Base-by-base conservation (phyloP, 1,140 invertebrate species). In the Periplaneta americana region DNA sequence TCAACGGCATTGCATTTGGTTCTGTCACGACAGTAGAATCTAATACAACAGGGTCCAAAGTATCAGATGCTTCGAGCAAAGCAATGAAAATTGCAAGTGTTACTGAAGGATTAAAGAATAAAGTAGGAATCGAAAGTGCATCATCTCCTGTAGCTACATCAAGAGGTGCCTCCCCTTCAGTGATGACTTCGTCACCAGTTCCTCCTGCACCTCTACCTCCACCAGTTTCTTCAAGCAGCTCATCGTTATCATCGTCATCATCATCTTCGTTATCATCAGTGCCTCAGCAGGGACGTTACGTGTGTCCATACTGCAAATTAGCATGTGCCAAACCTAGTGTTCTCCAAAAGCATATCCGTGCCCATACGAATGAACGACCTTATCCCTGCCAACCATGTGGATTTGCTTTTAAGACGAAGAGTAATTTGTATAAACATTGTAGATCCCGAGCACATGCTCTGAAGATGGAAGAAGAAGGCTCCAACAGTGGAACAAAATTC, bases 281-380 rank as follows among this genome's bases (percentile, higher is more conserved):
- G 48, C 48, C 48, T 28, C 48, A 66, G 22, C 83, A 80, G 33
- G 83, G 87, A 91, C 86, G 84, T 86, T 94, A 98, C 88, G 91
- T 95, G 81, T 98, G 97, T 86, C 92, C 93, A 3, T 97, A 96
- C 87, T 98, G 97, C 89, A 95, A 94, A 86, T 88, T 96, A 85
- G 93, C 92, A 66, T 98, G 96, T 90, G 94, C 96, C 83, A 98
- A 98, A 88, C 97, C 96, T n/a, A 97, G 96, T 85, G 96, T 98
- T 74, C 90, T 98, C 76, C 93, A 97, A 87, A 98, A 98, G 89
- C 97, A 98, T 90, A 95, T 98, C 85, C 92, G 96, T 84, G 93
- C 96, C 82, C 96, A 98, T 89, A 95, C 96, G n/a, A 97, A 97
- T 86, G 96, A 98, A 87, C 91, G 97, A 78, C 96, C 96, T 32